These are phyloP conservation scores for Aphaenogaster ashmeadi DNA, from an alignment of 1,140 invertebrate genomes.

Conservation along the genomic window DNA sequence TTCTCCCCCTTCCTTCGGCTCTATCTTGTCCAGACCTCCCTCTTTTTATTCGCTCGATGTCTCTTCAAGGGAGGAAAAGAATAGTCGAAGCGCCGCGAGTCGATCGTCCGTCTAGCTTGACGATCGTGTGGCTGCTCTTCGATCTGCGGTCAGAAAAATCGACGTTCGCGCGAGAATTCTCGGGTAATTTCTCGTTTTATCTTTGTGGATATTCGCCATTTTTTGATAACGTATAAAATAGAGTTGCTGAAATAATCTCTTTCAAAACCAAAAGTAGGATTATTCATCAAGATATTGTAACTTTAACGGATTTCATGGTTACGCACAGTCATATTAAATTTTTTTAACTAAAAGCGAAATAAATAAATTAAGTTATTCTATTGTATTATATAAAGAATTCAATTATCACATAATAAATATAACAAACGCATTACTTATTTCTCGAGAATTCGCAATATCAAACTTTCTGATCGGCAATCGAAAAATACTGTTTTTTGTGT, in stretches of 20 bases:
- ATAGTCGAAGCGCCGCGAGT: conserved; percentile 4
- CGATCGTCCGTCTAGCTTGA: conserved; percentile 9
- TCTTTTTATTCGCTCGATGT: conserved; percentile 49
- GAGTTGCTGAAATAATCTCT: conserved; percentile 6
- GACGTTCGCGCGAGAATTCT: neutral
- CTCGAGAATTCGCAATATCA: neutral
- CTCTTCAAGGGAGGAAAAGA: conserved; percentile 33
- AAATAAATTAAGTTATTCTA: neutral
- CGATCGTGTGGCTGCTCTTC: conserved; percentile 10
- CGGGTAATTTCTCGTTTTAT: neutral
- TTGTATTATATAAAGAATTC: neutral
- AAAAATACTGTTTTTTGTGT: neutral
- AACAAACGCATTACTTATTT: neutral
- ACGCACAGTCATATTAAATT: neutral
- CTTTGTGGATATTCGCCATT: neutral
- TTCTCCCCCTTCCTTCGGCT: conserved; percentile 11
- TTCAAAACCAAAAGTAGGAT: neutral
- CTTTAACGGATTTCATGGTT: neutral
- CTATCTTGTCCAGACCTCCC: conserved; percentile 39
- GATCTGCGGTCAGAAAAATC: conserved; percentile 12
- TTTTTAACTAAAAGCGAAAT: neutral
- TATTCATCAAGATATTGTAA: neutral
- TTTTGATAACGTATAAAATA: neutral
- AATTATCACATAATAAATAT: neutral
- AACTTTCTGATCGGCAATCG: neutral